phyloP scores from a whole-genome alignment of 2,113 vertebrate genomes.

The Phocoena sinus region DNA sequence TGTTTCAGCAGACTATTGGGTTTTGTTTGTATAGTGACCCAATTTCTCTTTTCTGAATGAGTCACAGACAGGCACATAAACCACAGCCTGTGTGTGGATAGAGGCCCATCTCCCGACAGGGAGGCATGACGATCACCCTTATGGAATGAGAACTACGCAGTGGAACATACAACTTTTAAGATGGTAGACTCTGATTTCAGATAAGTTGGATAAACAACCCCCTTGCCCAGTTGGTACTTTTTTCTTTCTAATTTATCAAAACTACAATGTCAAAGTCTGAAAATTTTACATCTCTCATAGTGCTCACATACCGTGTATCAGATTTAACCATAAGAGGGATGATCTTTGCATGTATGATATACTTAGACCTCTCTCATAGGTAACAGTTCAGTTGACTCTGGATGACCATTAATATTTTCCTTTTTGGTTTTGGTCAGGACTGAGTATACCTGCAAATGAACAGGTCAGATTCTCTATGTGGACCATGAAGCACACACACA shows the following conservation, averaged over 20 bases:
- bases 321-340: background rate
- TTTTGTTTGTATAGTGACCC: background rate
- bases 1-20: background rate
- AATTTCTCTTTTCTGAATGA: background rate
- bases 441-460: background rate
- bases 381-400: background rate
- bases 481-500: background rate
- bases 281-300: background rate
- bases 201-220: background rate
- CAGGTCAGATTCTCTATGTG: background rate
- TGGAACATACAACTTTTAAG: background rate
- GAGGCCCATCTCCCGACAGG: background rate
- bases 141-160: background rate
- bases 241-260: background rate
- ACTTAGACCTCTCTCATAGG: background rate
- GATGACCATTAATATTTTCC: background rate
- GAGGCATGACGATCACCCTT: background rate
- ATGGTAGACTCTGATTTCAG: background rate
- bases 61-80: background rate
- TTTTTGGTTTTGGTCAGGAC: background rate
- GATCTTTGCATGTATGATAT: background rate
- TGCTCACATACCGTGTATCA: background rate
- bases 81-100: background rate
- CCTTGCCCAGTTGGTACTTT: background rate
- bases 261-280: background rate